A percentile compares a stretch with the other conserved stretches of the same genome.
Conservation (phyloP, 2,888 invertebrate genomes). For the Trichopria drosophilae region DNA sequence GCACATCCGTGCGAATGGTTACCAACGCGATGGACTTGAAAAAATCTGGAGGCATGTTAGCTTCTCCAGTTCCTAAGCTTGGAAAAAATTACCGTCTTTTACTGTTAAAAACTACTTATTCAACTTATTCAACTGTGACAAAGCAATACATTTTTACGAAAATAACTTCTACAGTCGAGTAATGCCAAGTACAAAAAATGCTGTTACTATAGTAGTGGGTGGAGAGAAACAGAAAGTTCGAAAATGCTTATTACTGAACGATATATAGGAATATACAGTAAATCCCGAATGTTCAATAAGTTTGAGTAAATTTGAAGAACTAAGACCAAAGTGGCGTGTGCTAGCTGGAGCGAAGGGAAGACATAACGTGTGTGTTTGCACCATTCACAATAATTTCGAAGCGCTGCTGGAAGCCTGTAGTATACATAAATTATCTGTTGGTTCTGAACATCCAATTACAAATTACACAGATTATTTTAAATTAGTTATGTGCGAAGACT, state of each 20-base stretch:
- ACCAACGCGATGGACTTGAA: constrained; percentile 1
- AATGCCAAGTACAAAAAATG: constrained; percentile 10
- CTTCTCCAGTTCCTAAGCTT: background rate
- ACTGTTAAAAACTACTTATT: too few species aligned
- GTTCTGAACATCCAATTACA: background rate
- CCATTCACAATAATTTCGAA: background rate
- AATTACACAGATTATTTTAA: constrained; percentile 7
- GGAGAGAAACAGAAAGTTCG: constrained; percentile 5
- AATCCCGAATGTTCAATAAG: constrained; percentile 4
- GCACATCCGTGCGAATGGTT: constrained; percentile 6
- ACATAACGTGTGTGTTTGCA: background rate
- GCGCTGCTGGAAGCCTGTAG: background rate
- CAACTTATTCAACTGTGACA: too few species aligned
- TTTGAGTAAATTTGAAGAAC: too few species aligned
- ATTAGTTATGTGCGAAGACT: background rate
- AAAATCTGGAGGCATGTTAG: background rate
- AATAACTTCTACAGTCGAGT: constrained; percentile 10
- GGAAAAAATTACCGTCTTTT: too few species aligned
- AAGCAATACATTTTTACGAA: constrained; percentile 5
- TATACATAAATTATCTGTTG: background rate
- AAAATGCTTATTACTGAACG: constrained; percentile 11
- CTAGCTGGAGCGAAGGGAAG: constrained; percentile 13
- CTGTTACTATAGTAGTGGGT: constrained; percentile 1
- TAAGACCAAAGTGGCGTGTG: constrained; percentile 16
- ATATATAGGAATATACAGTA: constrained; percentile 7